Evolutionary conservation across 1,140 invertebrate species (phyloP), one percentile per base, ranked within the genome.

Genomic region (Hyles vespertilio): DNA sequence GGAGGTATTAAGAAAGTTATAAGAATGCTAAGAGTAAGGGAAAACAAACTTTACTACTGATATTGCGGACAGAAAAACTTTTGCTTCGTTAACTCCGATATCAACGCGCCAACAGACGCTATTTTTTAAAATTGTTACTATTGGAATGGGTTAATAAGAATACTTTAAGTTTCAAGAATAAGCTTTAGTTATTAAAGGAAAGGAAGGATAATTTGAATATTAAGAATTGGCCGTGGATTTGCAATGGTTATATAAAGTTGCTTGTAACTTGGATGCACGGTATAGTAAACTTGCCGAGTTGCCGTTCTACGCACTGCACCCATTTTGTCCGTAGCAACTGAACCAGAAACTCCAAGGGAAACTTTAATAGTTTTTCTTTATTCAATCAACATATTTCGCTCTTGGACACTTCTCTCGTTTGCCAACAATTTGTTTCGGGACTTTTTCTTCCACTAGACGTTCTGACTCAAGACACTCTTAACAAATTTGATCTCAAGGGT

Each of bases 321-420:
- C 66, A 69, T 76, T 72, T 75, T 72, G 77, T 73, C 71, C 74
- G 65, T 66, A 51, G 69, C 66, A 73, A 82, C 65, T 74, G 74
- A 78, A 80, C 71, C 72, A 74, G 79, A 80, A 84, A 78, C 76
- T 76, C 72, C 60, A 73, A 65, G 60, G 75, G 60, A 72, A 88
- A 88, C 76, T 88, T 87, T 87, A 88, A 88, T 87, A 87, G 85
- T 87, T 88, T 85, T 88, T 82, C 82, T 83, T 87, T 88, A 87
- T 88, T 87, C 85, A 88, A 88, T 88, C 85, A 88, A 87, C 85
- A 88, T 88, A 88, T 87, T 86, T 87, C 77, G 78, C 71, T 87
- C 72, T 81, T 76, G 81, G 82, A 87, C 84, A 88, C 79, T 87
- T 83, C 72, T 68, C 75, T 72, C 75, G 80, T 83, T 89, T 84